Conservation (phyloP, 2,888 invertebrate genomes). For the Malthinus flaveolus region DNA sequence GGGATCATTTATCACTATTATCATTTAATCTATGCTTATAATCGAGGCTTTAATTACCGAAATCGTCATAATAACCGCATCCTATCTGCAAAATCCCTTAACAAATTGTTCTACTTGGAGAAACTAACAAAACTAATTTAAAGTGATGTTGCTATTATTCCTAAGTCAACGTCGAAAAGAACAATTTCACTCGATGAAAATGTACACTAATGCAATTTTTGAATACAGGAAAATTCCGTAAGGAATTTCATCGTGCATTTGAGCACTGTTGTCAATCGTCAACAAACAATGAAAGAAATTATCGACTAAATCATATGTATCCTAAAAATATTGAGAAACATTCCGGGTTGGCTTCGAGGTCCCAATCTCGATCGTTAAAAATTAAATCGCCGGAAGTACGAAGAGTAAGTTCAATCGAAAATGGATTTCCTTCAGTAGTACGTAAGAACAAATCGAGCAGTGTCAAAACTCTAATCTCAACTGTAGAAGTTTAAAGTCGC, state of each 20-base stretch:
- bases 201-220: conserved; percentile 14
- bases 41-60: no score
- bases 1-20: no score
- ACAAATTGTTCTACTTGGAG: no score
- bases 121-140: no score
- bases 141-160: no score
- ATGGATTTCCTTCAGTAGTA: conserved; percentile 10
- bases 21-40: no score
- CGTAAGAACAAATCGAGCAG: conserved; percentile 12
- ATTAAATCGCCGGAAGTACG: conserved; percentile 19
- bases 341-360: conserved; percentile 24
- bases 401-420: conserved; percentile 19
- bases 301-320: conserved; percentile 37
- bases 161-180: no score
- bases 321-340: conserved; percentile 35
- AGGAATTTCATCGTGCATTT: conserved; percentile 71
- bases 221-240: conserved; percentile 69
- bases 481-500: conserved; percentile 16
- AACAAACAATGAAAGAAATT: conserved; percentile 47
- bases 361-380: conserved; percentile 20
- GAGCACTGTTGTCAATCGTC: conserved; percentile 59
- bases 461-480: conserved; percentile 10
- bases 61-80: no score
- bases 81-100: no score
- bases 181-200: no score